Percentiles rank a stretch among this genome's conserved stretches.
Conservation (phyloP, 2,113 vertebrate species). For the Mustela nigripes region DNA sequence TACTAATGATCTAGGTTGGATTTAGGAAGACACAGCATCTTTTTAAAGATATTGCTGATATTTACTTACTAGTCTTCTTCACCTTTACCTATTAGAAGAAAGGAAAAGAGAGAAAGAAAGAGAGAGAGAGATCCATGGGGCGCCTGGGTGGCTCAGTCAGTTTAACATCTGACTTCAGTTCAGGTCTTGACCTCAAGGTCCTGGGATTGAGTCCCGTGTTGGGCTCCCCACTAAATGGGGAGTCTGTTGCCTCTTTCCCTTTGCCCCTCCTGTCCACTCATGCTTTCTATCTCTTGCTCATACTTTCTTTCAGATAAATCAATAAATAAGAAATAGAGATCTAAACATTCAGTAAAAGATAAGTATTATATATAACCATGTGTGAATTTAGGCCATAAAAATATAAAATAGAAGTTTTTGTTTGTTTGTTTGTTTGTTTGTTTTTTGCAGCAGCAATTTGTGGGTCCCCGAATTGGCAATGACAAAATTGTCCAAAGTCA, state of each 20-base stretch:
- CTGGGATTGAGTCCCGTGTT: not conserved
- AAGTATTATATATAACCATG: not conserved
- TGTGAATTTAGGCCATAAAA: conserved; percentile 18
- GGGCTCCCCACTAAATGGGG: not conserved
- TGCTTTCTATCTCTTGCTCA: not conserved
- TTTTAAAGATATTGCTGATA: not conserved
- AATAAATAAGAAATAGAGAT: not conserved
- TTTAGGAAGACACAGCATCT: not conserved
- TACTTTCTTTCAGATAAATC: not conserved
- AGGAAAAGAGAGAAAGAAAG: not conserved
- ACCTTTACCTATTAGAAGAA: not conserved
- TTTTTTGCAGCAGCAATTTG: conserved; percentile 8
- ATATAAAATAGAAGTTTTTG: not conserved
- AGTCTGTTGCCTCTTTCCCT: not conserved
- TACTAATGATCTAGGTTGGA: not conserved
- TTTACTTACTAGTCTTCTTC: not conserved
- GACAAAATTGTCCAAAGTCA: conserved; percentile 58
- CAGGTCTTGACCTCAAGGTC: not conserved
- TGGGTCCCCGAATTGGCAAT: not conserved
- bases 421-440: not conserved
- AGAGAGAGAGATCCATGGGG: not conserved
- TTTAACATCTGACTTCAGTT: not conserved
- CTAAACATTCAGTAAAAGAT: not conserved
- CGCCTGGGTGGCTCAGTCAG: not conserved
- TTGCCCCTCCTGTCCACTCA: not conserved